Percentiles rank a stretch among this genome's conserved stretches.
phyloP scores from a whole-genome alignment of 2,113 vertebrate species.

The Neotoma lepida region DNA sequence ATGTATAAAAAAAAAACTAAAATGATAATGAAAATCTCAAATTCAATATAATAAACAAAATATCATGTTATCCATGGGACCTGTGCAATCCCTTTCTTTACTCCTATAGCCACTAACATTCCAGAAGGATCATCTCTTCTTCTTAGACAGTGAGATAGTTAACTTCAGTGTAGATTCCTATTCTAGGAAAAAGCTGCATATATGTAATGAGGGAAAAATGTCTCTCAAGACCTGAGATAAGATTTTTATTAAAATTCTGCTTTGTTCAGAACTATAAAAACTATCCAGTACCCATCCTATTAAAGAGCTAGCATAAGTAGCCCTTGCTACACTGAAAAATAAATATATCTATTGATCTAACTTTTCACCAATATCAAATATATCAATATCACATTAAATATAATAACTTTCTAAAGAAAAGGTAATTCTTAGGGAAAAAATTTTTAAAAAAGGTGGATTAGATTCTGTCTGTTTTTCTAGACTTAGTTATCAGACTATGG shows the following conservation, averaged over 20 bases:
- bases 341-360: neutral
- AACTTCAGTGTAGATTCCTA: neutral
- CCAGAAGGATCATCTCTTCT: neutral
- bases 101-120: neutral
- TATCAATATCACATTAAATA: neutral
- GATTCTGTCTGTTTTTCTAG: neutral
- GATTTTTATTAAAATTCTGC: neutral
- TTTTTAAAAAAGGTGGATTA: neutral
- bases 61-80: neutral
- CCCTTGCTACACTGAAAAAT: neutral
- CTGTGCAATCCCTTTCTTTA: neutral
- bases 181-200: neutral
- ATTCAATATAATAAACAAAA: neutral
- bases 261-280: neutral
- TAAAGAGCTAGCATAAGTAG: neutral
- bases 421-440: neutral
- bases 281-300: neutral
- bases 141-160: neutral
- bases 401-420: constrained; percentile 24
- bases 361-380: neutral
- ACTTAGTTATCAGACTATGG: neutral
- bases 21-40: neutral
- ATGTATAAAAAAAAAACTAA: constrained; percentile 15
- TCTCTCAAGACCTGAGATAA: neutral
- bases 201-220: neutral